Conservation (phyloP, 2,888 invertebrate species). For the Caenorhabditis wallacei region DNA sequence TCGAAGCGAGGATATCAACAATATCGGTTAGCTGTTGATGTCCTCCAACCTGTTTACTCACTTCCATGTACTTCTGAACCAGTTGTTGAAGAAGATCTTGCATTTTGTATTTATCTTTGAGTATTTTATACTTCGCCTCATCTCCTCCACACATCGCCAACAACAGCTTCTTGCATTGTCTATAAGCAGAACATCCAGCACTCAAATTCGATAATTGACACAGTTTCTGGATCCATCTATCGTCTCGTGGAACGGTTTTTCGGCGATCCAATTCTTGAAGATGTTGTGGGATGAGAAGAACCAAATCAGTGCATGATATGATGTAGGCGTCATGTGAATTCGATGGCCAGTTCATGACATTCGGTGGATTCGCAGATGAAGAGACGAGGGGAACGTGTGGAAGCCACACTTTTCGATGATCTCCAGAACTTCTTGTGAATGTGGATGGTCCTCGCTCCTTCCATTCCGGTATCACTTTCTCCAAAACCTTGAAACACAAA, state of each 20-base stretch:
- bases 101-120: constrained; percentile 65
- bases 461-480: constrained; percentile 37
- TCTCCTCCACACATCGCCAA: constrained; percentile 56
- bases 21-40: constrained; percentile 72
- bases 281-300: constrained; percentile 51
- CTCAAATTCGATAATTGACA: constrained; percentile 27
- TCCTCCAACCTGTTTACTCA: constrained; percentile 45
- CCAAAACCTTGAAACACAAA: constrained; percentile 33
- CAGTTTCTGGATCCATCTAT: constrained; percentile 52
- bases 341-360: constrained; percentile 35
- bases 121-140: constrained; percentile 58
- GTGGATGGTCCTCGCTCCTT: constrained; percentile 38
- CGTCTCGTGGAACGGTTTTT: constrained; percentile 22
- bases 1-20: constrained; percentile 66
- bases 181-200: constrained; percentile 48
- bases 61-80: constrained; percentile 51
- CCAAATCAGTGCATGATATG: constrained; percentile 45
- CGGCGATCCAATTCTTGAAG: constrained; percentile 44
- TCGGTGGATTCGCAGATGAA: constrained; percentile 53
- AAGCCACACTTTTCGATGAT: constrained; percentile 48
- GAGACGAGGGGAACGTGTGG: constrained; percentile 60
- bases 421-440: not conserved
- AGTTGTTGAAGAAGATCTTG: constrained; percentile 54
- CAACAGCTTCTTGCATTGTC: constrained; percentile 64
- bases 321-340: constrained; percentile 32